Evolutionary conservation across 2,797 vertebrate genomes (phyloP), one percentile per base, ranked within the genome.

Genomic region (Monodelphis domestica): DNA sequence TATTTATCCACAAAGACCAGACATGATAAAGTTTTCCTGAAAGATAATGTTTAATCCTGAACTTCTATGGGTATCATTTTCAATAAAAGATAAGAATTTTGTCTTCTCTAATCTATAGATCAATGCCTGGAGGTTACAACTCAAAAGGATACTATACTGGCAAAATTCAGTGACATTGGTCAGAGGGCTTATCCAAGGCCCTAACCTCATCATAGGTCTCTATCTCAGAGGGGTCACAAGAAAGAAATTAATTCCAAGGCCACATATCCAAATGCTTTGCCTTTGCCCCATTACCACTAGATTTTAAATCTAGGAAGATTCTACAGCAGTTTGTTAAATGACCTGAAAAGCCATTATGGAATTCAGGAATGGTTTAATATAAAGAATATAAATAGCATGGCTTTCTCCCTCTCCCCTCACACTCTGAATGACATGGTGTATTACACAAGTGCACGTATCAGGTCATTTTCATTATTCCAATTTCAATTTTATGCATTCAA

Each of bases 1-100:
- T 94, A 88, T 89, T 97, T 94, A 96, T 94, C 95, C 70, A 96
- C 94, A 93, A 24, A 88, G 0, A 53, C 2, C 63, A 94, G 59
- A 89, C 91, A 90, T 59, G 96, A 95, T 90, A 54, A 90, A 89
- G 45, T 52, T 92, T 96, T 94, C 95, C 89, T 88, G 53, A 26
- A 26, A 91, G 70, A 12, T 78, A 88, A 88, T 5, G 51, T 95
- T 94, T 95, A 45, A 54, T 30, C n/a, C 91, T 57, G 92, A 97
- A 92, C 52, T 53, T 50, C 53, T 92, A 9, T 26, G 24, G 29
- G n/a, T 88, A 57, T 88, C 45, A 55, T 24, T 51, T 88, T 70
- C 52, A 88, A 84, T 53, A 2, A 51, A 88, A 90, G 78, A 88
- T 15, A 94, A 87, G 70, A 92, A 92, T 55, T 53, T 26, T 30